Evolutionary conservation across 2,888 invertebrate species (phyloP).

Genomic region (Prosapia bicincta): DNA sequence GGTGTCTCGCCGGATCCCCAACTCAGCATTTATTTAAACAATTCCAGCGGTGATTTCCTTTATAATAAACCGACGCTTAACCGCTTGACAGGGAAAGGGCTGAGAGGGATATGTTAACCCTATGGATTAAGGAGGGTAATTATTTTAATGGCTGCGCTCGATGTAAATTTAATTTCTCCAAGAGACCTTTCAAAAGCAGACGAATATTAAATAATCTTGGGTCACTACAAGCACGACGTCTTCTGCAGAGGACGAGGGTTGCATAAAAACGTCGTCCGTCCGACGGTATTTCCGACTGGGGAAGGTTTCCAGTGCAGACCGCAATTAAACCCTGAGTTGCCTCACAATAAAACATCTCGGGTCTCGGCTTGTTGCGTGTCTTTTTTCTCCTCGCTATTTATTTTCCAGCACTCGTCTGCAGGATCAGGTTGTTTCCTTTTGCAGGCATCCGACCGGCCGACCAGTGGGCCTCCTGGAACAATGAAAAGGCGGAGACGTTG

Average conservation of each 20-base stretch:
- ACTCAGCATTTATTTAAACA: not conserved
- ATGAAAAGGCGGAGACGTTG: not conserved
- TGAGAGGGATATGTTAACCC: not conserved
- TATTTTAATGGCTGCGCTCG: not conserved
- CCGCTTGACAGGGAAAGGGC: not conserved
- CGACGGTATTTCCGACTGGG: not conserved
- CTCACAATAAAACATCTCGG: constrained; percentile 24
- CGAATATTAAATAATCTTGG: not conserved
- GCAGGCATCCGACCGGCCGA: constrained; percentile 12
- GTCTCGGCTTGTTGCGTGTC: constrained; percentile 6
- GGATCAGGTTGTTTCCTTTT: constrained; percentile 19
- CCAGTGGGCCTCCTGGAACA: not conserved
- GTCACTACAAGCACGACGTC: not conserved
- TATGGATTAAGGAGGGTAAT: not conserved
- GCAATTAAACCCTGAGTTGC: not conserved
- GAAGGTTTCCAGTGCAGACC: not conserved
- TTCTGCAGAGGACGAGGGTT: not conserved
- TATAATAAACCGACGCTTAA: not conserved
- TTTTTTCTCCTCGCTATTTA: constrained; percentile 26
- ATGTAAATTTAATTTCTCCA: not conserved
- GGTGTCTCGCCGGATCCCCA: not conserved
- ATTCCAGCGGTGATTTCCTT: not conserved
- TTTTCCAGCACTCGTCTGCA: constrained; percentile 18
- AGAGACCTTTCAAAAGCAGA: not conserved
- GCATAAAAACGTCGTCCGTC: not conserved